Evolutionary conservation across 2,888 invertebrate species (phyloP).

Genomic region (Heteromyza rotundicornis): DNA sequence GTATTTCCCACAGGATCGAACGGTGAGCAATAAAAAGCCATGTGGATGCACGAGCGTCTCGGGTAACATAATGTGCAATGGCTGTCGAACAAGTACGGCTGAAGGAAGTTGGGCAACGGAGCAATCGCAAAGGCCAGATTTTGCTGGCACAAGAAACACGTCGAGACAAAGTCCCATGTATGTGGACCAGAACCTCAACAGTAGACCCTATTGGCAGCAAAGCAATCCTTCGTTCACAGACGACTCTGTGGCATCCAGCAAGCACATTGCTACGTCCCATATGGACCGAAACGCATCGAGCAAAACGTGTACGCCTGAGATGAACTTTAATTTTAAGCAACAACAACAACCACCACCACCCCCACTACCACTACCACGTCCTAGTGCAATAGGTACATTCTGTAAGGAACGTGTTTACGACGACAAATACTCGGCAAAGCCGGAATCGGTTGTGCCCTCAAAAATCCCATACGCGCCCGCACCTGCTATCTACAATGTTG

Average conservation of each 20-base stretch:
- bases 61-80: constrained; percentile 35
- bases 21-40: constrained; percentile 15
- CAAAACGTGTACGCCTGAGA: too few relatives aligned
- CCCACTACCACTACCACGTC: constrained; percentile 15
- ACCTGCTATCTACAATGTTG: constrained; percentile 14
- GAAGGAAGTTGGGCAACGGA: constrained; percentile 30
- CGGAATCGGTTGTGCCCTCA: constrained; percentile 7
- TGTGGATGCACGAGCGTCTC: constrained; percentile 38
- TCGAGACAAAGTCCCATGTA: constrained; percentile 32
- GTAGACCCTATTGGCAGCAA: constrained; percentile 21
- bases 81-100: constrained; percentile 30
- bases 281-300: too few relatives aligned
- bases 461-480: constrained; percentile 29
- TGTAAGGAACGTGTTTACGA: constrained; percentile 22
- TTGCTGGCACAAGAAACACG: constrained; percentile 10
- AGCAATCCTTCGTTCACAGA: constrained; percentile 11
- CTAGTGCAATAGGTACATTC: constrained; percentile 13
- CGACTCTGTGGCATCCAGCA: constrained; percentile 13
- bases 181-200: neutral
- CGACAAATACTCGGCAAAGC: constrained; percentile 19
- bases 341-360: neutral
- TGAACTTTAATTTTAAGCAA: too few relatives aligned
- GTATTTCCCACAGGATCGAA: constrained; percentile 29
- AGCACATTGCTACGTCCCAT: neutral
- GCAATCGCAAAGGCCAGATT: constrained; percentile 14